A percentile compares a stretch with the other conserved stretches of the same genome.
These are phyloP conservation scores for Himalopsyche anomala DNA, from an alignment of 2,888 invertebrate species.

Conservation along the genomic window DNA sequence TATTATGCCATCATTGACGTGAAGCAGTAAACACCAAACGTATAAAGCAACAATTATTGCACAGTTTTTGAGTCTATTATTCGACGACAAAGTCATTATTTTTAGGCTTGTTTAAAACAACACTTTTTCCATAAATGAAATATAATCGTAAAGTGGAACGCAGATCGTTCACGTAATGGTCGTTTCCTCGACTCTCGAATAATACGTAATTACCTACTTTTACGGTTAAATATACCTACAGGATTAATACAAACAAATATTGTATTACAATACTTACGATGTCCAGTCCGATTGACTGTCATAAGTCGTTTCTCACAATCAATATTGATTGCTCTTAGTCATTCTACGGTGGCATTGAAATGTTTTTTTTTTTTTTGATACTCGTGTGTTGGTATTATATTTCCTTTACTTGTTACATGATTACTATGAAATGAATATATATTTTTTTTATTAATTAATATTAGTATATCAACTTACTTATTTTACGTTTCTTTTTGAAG, in stretches of 20 bases:
- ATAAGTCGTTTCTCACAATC: no score
- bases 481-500: no score
- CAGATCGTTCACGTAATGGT: conserved; percentile 22
- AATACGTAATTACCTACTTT: conserved; percentile 23
- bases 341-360: no score
- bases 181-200: conserved; percentile 31
- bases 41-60: conserved; percentile 23
- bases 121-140: conserved; percentile 34
- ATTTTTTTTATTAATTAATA: no score
- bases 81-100: conserved; percentile 31
- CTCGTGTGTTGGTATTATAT: no score
- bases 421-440: no score
- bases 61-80: conserved; percentile 11
- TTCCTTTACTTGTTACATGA: no score
- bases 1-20: background rate
- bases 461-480: no score
- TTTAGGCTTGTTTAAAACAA: conserved; percentile 30
- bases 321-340: no score
- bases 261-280: no score
- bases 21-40: background rate
- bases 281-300: no score
- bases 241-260: conserved; percentile 18
- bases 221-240: conserved; percentile 4
- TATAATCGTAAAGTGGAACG: conserved; percentile 34
- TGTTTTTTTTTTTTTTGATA: no score